phyloP scores from a whole-genome alignment of 2,888 invertebrate species.

The Chesias legatella region DNA sequence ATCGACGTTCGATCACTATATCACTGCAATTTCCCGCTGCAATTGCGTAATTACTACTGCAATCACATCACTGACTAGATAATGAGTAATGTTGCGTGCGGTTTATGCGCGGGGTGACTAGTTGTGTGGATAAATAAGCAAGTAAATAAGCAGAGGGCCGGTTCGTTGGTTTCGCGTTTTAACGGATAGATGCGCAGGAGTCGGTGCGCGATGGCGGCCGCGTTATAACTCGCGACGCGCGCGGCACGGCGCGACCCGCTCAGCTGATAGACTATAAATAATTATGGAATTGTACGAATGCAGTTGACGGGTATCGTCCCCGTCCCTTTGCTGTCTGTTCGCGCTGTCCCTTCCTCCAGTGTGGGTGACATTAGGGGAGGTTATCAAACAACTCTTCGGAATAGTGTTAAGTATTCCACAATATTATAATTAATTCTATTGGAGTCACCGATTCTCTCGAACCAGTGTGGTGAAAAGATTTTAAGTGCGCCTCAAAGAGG shows the following conservation, averaged over 20 bases:
- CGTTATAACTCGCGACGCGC: conserved; percentile 27
- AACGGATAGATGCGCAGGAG: conserved; percentile 20
- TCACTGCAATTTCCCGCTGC: conserved; percentile 31
- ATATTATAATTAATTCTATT: too few relatives aligned
- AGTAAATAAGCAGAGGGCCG: conserved; percentile 53
- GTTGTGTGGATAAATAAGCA: conserved; percentile 35
- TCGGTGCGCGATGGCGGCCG: conserved; percentile 17
- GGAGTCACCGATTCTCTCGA: too few relatives aligned
- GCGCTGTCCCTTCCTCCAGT: too few relatives aligned
- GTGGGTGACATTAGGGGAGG: too few relatives aligned
- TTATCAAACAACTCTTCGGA: too few relatives aligned
- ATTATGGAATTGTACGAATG: conserved; percentile 65
- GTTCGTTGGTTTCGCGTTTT: conserved; percentile 53
- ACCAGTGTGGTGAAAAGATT: too few relatives aligned
- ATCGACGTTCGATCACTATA: conserved; percentile 24
- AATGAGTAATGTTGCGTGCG: conserved; percentile 6
- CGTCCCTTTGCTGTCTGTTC: conserved; percentile 3
- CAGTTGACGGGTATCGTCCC: conserved; percentile 40
- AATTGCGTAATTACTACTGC: conserved; percentile 22
- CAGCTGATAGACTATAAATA: conserved; percentile 79
- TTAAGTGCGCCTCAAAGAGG: too few relatives aligned
- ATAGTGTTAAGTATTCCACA: too few relatives aligned
- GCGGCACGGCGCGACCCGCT: conserved; percentile 32
- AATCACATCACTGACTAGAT: conserved; percentile 12
- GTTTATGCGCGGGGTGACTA: conserved; percentile 36